phyloP scores from a whole-genome alignment of 2,888 invertebrate genomes.

The Tetranychus piercei region DNA sequence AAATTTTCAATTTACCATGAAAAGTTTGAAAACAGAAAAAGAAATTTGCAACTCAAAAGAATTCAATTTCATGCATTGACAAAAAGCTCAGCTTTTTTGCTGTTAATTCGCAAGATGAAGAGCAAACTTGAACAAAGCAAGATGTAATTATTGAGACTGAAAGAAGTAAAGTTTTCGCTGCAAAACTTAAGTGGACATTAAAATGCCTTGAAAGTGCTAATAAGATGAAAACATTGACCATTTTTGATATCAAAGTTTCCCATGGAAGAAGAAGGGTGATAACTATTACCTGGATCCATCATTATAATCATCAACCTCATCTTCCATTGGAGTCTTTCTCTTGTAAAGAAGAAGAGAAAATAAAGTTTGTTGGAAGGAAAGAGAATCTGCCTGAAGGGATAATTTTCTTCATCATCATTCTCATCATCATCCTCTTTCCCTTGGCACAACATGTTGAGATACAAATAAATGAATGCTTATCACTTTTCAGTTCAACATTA shows the following conservation, averaged over 20 bases:
- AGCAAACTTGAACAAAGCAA: too few species aligned
- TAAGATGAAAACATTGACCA: not conserved
- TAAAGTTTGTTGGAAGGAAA: not conserved
- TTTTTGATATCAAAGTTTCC: not conserved
- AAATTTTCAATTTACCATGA: too few species aligned
- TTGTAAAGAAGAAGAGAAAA: not conserved
- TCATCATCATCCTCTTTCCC: not conserved
- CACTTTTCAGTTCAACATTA: too few species aligned
- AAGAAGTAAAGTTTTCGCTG: not conserved
- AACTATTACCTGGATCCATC: not conserved
- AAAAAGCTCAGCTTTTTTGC: too few species aligned
- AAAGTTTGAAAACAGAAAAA: too few species aligned
- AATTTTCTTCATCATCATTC: not conserved
- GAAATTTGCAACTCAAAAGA: too few species aligned
- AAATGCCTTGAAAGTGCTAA: not conserved
- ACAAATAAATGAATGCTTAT: not conserved
- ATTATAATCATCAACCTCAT: not conserved
- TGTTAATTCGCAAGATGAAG: too few species aligned
- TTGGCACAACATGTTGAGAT: not conserved
- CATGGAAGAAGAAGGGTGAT: not conserved
- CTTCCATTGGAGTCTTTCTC: not conserved
- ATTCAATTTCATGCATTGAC: too few species aligned
- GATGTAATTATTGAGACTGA: too few species aligned
- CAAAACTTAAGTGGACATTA: not conserved
- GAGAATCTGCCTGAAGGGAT: not conserved